phyloP scores from a whole-genome alignment of 2,888 invertebrate genomes.

The Drosophila fulvimacula region DNA sequence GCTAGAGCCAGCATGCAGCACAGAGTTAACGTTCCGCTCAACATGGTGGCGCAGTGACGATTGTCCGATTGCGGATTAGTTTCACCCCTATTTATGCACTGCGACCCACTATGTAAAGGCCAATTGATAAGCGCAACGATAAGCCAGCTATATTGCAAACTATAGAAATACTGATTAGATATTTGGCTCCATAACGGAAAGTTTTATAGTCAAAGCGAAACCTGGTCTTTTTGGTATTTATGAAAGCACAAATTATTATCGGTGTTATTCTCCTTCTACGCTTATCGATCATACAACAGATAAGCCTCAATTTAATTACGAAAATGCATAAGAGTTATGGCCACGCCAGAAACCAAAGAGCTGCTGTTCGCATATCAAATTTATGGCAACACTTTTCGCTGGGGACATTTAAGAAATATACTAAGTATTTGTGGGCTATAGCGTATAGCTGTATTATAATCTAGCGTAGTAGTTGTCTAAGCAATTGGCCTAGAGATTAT shows the following conservation, averaged over 20 bases:
- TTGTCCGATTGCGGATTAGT: constrained; percentile 52
- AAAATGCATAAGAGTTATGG: constrained; percentile 51
- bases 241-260: constrained; percentile 17
- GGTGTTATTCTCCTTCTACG: constrained; percentile 25
- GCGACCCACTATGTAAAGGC: neutral
- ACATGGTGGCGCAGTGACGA: constrained; percentile 39
- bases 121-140: constrained; percentile 41
- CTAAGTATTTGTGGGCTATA: neutral
- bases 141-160: constrained; percentile 37
- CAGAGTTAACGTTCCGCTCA: constrained; percentile 32
- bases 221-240: constrained; percentile 29
- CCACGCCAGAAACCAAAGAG: constrained; percentile 8
- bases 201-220: constrained; percentile 44
- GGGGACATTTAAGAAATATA: constrained; percentile 12
- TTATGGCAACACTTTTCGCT: constrained; percentile 33
- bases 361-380: constrained; percentile 26
- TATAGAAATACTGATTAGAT: constrained; percentile 54
- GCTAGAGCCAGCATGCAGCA: constrained; percentile 55
- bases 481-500: neutral
- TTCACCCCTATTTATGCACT: constrained; percentile 57
- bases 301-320: constrained; percentile 38
- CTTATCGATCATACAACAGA: constrained; percentile 59
- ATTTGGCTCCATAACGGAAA: constrained; percentile 5
- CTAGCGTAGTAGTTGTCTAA: no score
- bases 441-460: neutral